These are phyloP conservation scores for Cheilinus undulatus DNA, from an alignment of 2,113 vertebrate species.

Conservation along the genomic window DNA sequence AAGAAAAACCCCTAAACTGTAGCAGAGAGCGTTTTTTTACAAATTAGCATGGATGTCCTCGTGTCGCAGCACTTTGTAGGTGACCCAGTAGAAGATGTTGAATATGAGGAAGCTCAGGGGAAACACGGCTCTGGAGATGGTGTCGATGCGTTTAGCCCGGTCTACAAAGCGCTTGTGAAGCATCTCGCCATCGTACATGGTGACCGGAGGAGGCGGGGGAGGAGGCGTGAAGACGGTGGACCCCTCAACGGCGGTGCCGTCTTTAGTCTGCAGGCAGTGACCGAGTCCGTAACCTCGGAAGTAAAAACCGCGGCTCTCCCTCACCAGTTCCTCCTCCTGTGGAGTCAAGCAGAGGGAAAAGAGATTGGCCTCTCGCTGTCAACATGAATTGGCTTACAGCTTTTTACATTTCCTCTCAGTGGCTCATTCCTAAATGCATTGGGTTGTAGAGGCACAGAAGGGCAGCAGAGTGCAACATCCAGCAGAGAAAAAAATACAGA, in stretches of 20 bases:
- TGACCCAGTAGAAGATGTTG: slow-evolving; percentile 95
- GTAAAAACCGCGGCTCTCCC: slow-evolving; percentile 88
- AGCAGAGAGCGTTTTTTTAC: slow-evolving; percentile 64
- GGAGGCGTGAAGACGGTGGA: slow-evolving; percentile 75
- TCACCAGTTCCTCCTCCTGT: slow-evolving; percentile 89
- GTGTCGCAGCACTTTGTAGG: slow-evolving; percentile 92
- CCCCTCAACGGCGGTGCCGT: slow-evolving; percentile 78
- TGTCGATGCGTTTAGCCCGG: slow-evolving; percentile 93
- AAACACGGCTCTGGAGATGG: slow-evolving; percentile 91
- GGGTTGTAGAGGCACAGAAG: slow-evolving; percentile 18
- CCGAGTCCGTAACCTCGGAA: slow-evolving; percentile 89
- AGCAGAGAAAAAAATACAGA: neutral
- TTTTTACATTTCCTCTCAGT: slow-evolving; percentile 25
- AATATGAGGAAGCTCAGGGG: slow-evolving; percentile 95
- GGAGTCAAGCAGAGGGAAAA: slow-evolving; percentile 57
- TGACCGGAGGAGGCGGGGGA: slow-evolving; percentile 37
- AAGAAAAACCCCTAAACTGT: slow-evolving; percentile 29
- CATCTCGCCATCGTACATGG: slow-evolving; percentile 79
- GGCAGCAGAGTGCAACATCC: slow-evolving; percentile 11
- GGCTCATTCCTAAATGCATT: slow-evolving; percentile 7
- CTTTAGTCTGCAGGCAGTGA: slow-evolving; percentile 88
- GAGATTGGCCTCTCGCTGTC: slow-evolving; percentile 51
- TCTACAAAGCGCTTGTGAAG: slow-evolving; percentile 86
- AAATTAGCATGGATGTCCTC: slow-evolving; percentile 89
- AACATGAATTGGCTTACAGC: slow-evolving; percentile 32